Evolutionary conservation across 92 coral and sea anemone genomes (phyloP).

Genomic region (Actinernus sp.): DNA sequence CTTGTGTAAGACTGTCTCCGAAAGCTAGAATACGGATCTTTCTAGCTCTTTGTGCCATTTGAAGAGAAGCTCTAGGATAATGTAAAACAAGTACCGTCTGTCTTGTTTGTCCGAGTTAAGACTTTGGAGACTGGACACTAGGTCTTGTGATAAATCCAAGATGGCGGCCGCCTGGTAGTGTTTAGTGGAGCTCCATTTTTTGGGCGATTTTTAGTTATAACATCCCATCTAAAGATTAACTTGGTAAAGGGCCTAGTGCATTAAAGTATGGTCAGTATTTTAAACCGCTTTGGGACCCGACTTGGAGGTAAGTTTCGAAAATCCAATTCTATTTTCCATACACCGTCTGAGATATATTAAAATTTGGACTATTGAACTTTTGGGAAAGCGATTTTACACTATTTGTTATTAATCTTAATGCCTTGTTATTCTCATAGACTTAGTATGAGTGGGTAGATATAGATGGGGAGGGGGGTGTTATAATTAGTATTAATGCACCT

Average conservation of each 20-base stretch:
- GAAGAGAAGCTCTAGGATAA: no score
- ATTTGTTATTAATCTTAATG: no score
- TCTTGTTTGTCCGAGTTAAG: neutral
- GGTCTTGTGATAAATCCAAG: neutral
- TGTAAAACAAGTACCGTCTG: neutral
- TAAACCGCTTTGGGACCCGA: slow-evolving; percentile 4
- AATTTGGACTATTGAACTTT: no score
- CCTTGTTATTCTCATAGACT: no score
- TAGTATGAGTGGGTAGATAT: no score
- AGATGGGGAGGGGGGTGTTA: no score
- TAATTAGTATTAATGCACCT: no score
- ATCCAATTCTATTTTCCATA: neutral
- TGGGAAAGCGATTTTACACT: no score
- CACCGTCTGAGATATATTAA: no score
- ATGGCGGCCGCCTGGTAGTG: slow-evolving; percentile 8
- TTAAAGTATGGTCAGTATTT: slow-evolving; percentile 13
- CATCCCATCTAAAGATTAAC: no score
- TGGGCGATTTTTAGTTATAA: neutral
- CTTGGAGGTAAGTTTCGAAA: slow-evolving; percentile 2
- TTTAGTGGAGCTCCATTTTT: neutral
- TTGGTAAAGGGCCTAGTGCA: neutral
- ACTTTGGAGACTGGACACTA: neutral
- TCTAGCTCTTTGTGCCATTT: neutral
- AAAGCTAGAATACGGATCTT: slow-evolving; percentile 66
- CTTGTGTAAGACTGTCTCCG: slow-evolving; percentile 85